phyloP scores from a whole-genome alignment of 2,888 invertebrate genomes.

The Athetis lepigone region DNA sequence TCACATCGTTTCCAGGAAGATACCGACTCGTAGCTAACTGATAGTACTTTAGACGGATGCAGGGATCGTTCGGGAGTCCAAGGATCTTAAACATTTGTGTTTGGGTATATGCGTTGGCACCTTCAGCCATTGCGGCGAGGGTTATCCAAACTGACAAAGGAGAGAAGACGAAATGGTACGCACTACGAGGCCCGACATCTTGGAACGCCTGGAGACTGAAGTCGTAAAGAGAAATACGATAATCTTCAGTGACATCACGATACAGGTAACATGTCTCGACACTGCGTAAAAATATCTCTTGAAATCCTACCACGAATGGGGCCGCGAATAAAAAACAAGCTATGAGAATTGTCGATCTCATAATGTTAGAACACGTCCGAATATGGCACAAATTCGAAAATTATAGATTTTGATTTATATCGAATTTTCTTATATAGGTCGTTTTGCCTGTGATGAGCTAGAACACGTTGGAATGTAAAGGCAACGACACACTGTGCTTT shows the following conservation, averaged over 20 bases:
- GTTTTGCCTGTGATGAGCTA: neutral
- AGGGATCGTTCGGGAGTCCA: slow-evolving; percentile 33
- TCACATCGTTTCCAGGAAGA: slow-evolving; percentile 23
- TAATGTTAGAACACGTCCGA: slow-evolving; percentile 8
- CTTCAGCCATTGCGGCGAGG: slow-evolving; percentile 35
- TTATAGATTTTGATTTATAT: neutral
- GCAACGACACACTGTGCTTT: neutral
- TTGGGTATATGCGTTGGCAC: slow-evolving; percentile 22
- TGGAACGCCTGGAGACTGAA: slow-evolving; percentile 7
- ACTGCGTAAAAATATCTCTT: slow-evolving; percentile 34
- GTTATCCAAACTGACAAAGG: slow-evolving; percentile 31
- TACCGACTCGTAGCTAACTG: slow-evolving; percentile 30
- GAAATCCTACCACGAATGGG: slow-evolving; percentile 10
- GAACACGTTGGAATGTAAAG: slow-evolving; percentile 16
- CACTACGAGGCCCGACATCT: slow-evolving; percentile 4
- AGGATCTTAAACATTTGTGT: slow-evolving; percentile 30
- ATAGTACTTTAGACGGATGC: slow-evolving; percentile 29
- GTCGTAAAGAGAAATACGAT: slow-evolving; percentile 14
- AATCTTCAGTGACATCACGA: slow-evolving; percentile 29
- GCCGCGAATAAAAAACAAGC: slow-evolving; percentile 9
- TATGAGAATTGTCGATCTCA: slow-evolving; percentile 9
- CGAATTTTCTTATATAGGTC: slow-evolving; percentile 15
- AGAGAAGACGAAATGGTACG: slow-evolving; percentile 25
- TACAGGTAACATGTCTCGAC: slow-evolving; percentile 17
- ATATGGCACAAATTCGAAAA: neutral